phyloP scores from a whole-genome alignment of 2,797 vertebrate genomes.

The Crypturellus tataupa region DNA sequence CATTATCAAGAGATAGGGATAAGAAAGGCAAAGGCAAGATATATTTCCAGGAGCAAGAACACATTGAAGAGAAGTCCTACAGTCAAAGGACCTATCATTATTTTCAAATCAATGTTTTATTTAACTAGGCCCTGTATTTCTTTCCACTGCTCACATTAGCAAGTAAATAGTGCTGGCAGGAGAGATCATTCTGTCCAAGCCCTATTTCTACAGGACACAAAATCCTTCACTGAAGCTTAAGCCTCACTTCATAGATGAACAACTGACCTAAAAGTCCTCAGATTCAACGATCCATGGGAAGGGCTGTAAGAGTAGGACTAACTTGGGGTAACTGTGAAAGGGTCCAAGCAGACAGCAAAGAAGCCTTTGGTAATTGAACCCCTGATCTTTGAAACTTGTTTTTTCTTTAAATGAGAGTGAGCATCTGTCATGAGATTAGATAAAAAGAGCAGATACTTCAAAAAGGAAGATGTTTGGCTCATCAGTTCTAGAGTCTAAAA shows the following conservation, averaged over 20 bases:
- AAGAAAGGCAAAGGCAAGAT: not conserved
- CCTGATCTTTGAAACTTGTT: not conserved
- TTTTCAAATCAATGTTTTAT: not conserved
- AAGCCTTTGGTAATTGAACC: not conserved
- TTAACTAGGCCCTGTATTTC: not conserved
- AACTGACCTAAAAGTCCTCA: not conserved
- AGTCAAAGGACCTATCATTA: not conserved
- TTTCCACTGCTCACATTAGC: not conserved
- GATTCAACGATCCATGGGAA: not conserved
- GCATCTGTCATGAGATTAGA: not conserved
- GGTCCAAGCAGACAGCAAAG: not conserved
- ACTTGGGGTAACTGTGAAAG: not conserved
- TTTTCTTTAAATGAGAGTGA: constrained; percentile 6
- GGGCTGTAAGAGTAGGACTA: not conserved
- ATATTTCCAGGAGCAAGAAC: not conserved
- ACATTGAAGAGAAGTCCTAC: not conserved
- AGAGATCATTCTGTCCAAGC: not conserved
- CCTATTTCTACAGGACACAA: not conserved
- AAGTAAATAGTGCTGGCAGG: not conserved
- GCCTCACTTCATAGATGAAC: not conserved
- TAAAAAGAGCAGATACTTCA: constrained; percentile 29
- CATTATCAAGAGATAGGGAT: not conserved
- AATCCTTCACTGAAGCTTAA: not conserved
- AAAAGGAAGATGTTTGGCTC: constrained; percentile 12
- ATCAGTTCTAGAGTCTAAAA: constrained; percentile 13